phyloP scores from a whole-genome alignment of 2,888 invertebrate genomes.

The Drosophila niveifrons region DNA sequence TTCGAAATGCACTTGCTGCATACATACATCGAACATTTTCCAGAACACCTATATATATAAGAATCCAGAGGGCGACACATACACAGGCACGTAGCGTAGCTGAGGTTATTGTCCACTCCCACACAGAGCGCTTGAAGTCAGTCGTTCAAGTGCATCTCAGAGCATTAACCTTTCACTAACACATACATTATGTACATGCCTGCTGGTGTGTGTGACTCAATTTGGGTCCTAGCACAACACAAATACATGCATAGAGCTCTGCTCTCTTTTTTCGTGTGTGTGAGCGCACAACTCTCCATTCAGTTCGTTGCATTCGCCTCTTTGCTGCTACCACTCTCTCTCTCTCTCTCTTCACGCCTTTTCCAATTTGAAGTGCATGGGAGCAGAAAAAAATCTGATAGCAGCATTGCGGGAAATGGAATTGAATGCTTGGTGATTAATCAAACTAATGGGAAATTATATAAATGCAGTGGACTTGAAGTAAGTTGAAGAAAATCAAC shows the following conservation, averaged over 20 bases:
- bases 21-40: conserved; percentile 20
- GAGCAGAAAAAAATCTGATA: conserved; percentile 60
- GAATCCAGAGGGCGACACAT: too few species aligned
- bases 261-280: conserved; percentile 2
- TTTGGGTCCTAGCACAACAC: conserved; percentile 79
- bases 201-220: conserved; percentile 19
- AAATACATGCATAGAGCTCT: conserved; percentile 30
- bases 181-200: neutral
- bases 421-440: conserved; percentile 7
- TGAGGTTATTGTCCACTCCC: conserved; percentile 33
- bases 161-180: conserved; percentile 75
- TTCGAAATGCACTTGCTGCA: conserved; percentile 2
- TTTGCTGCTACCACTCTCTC: conserved; percentile 3
- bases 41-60: conserved; percentile 27
- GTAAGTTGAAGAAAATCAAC: neutral
- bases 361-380: conserved; percentile 76
- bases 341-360: conserved; percentile 32
- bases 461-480: conserved; percentile 3
- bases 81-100: neutral
- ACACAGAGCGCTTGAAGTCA: conserved; percentile 67
- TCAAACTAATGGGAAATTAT: conserved; percentile 16
- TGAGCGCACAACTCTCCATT: conserved; percentile 16
- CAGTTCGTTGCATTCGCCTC: conserved; percentile 7
- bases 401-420: conserved; percentile 29
- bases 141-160: conserved; percentile 84